A percentile compares a stretch with the other conserved stretches of the same genome.
Conservation (phyloP, 2,888 invertebrate species). For the Zaprionus lineosus region DNA sequence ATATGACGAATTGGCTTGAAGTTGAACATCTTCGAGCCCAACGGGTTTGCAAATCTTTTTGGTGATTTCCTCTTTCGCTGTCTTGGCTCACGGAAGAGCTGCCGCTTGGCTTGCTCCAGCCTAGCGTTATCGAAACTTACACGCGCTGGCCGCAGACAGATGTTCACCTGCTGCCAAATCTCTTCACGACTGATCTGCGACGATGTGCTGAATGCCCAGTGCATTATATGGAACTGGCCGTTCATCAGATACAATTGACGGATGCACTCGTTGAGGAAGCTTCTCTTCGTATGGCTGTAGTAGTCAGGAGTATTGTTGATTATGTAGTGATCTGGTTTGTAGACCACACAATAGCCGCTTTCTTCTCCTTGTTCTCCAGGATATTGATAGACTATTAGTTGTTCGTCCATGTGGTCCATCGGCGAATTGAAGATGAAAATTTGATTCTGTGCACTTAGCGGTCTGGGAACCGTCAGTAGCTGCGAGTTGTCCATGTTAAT, state of each 20-base stretch:
- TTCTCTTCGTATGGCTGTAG: slow-evolving; percentile 57
- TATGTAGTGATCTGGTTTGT: slow-evolving; percentile 58
- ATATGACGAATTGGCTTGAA: slow-evolving; percentile 49
- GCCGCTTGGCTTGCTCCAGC: slow-evolving; percentile 62
- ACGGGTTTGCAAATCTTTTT: slow-evolving; percentile 25
- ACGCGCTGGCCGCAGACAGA: slow-evolving; percentile 44
- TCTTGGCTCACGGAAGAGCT: slow-evolving; percentile 58
- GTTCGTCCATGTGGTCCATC: slow-evolving; percentile 46
- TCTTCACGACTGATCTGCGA: slow-evolving; percentile 24
- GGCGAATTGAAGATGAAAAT: slow-evolving; percentile 56
- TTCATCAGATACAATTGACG: slow-evolving; percentile 60
- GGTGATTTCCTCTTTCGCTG: slow-evolving; percentile 44
- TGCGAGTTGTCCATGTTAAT: slow-evolving; percentile 47
- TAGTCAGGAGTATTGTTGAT: slow-evolving; percentile 52
- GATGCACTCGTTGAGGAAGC: slow-evolving; percentile 69
- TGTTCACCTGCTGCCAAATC: slow-evolving; percentile 60
- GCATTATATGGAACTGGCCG: slow-evolving; percentile 40
- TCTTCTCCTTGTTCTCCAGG: slow-evolving; percentile 12
- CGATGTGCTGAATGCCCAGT: slow-evolving; percentile 36
- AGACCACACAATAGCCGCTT: slow-evolving; percentile 59
- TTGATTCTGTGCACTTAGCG: slow-evolving; percentile 42
- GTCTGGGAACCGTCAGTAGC: slow-evolving; percentile 47
- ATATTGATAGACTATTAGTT: slow-evolving; percentile 53
- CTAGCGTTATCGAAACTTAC: slow-evolving; percentile 10
- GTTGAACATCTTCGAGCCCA: slow-evolving; percentile 43